Evolutionary conservation across 2,888 invertebrate genomes (phyloP), one percentile per base, ranked within the genome.

Genomic region (Hydrotaea diabolus): DNA sequence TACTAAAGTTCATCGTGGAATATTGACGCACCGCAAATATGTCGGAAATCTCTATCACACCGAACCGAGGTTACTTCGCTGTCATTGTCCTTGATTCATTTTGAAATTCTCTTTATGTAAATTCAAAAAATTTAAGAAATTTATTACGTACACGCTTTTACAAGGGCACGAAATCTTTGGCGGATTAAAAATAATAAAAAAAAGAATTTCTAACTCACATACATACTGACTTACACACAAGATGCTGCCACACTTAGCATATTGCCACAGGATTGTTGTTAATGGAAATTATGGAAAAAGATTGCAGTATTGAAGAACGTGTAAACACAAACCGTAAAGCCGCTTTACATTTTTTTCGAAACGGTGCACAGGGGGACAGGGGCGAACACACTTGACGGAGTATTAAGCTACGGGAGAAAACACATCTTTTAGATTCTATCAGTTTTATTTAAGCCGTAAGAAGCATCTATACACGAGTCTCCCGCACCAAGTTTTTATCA

Each of bases 21-120:
- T 53, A 69, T 71, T 69, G 57, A 69, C 23, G 57, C 31, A 77
- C 77, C 69, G 43, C 69, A 69, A 71, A 17, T 57, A 71, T 69
- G 17, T 59, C n/a, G 66, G 57, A 57, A 77, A 69, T 43, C 57
- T 23, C 57, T 71, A 49, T 31, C 69, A 59, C 49, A 49, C 19
- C 62, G 43, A 66, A 39, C 15, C 19, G 13, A 21, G 55, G 55
- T 55, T 55, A 19, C 21, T 5, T 66, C 19, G 19, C 39, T 66
- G 66, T 39, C 36, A 39, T 13, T 66, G 36, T 19, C 39, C 17
- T 66, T 21, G 64, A 19, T 66, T 66, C 39, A 21, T 36, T 62
- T 36, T 9, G 36, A 11, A 11, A 43, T 66, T 39, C 43, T 31
- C 26, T 66, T 66, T 66, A 66, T 43, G 66, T 66, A 66, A 66